phyloP scores from a whole-genome alignment of 2,113 vertebrate genomes.

The Pangasianodon gigas region DNA sequence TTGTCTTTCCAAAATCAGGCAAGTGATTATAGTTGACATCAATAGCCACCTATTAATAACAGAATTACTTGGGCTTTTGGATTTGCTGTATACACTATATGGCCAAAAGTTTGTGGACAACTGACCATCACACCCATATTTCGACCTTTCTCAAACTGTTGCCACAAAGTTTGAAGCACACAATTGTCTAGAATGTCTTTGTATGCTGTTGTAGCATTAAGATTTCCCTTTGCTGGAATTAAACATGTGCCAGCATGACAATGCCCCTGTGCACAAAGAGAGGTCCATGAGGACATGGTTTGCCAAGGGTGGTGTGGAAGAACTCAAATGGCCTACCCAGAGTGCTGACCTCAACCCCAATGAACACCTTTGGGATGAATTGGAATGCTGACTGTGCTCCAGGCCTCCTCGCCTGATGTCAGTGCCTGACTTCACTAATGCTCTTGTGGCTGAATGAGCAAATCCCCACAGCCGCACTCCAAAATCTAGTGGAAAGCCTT shows the following conservation, averaged over 20 bases:
- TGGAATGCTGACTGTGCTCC: neutral
- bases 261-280: neutral
- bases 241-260: neutral
- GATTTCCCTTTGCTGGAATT: neutral
- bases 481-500: neutral
- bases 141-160: neutral
- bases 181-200: neutral
- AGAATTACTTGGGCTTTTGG: neutral
- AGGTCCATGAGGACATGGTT: neutral
- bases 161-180: neutral
- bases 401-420: neutral
- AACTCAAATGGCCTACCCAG: neutral
- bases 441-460: neutral
- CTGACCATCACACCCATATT: neutral
- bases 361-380: neutral
- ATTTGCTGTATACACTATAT: neutral
- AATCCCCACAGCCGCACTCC: neutral
- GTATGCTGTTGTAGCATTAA: neutral
- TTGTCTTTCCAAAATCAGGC: neutral
- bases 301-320: neutral
- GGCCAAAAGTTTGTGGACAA: neutral
- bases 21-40: neutral
- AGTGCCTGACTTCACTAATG: neutral
- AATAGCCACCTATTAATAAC: neutral
- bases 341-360: neutral